These are phyloP conservation scores for Betta splendens DNA, from an alignment of 2,797 vertebrate genomes.

Conservation along the genomic window DNA sequence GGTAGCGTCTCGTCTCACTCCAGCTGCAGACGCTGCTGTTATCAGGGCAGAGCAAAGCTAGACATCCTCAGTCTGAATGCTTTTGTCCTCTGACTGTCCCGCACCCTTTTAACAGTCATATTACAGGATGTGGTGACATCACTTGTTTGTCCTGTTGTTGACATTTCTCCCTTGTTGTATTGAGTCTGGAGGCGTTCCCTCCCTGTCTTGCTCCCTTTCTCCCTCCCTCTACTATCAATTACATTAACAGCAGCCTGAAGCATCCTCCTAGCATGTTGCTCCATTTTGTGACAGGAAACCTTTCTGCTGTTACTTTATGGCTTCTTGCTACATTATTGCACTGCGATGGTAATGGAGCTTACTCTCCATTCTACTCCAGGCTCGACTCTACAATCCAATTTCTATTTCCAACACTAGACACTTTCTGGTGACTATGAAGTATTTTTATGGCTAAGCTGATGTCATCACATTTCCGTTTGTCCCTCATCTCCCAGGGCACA, in stretches of 20 bases:
- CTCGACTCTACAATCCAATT: slow-evolving; percentile 54
- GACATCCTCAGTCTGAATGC: neutral
- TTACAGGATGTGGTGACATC: slow-evolving; percentile 21
- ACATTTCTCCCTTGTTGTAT: slow-evolving; percentile 31
- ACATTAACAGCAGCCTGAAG: slow-evolving; percentile 61
- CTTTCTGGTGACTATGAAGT: slow-evolving; percentile 60
- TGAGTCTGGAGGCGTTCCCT: slow-evolving; percentile 28
- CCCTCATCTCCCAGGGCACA: slow-evolving; percentile 55
- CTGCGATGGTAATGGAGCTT: slow-evolving; percentile 39
- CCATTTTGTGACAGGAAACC: slow-evolving; percentile 60
- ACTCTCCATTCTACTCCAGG: slow-evolving; percentile 58
- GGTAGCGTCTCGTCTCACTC: neutral
- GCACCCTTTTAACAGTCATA: slow-evolving; percentile 15
- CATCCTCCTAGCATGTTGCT: slow-evolving; percentile 60
- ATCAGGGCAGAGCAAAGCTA: neutral
- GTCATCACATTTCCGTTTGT: slow-evolving; percentile 70
- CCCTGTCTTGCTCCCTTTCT: slow-evolving; percentile 7
- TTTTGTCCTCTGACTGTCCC: slow-evolving; percentile 12
- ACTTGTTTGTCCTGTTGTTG: slow-evolving; percentile 43
- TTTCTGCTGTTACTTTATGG: slow-evolving; percentile 60
- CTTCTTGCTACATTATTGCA: slow-evolving; percentile 53
- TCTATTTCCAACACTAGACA: slow-evolving; percentile 44
- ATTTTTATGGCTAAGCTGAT: slow-evolving; percentile 66
- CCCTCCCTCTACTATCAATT: slow-evolving; percentile 51
- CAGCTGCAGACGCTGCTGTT: neutral